Evolutionary conservation across 2,797 vertebrate species (phyloP).

Genomic region (Emys orbicularis): DNA sequence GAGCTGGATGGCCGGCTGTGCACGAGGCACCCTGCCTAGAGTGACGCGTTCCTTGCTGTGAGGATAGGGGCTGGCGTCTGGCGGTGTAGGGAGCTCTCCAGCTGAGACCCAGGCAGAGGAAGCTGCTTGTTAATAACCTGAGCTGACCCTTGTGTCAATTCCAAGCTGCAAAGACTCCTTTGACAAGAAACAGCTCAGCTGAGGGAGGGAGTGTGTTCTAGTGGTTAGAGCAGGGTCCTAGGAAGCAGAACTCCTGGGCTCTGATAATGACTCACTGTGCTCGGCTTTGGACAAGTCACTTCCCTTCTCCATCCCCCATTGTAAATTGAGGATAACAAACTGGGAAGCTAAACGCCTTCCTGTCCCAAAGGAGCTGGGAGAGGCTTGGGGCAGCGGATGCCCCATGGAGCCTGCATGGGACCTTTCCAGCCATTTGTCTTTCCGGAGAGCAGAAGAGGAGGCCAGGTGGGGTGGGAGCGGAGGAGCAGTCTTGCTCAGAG

Average conservation of each 20-base stretch:
- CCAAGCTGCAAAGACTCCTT: no score
- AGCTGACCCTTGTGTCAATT: no score
- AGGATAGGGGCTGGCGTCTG: no score
- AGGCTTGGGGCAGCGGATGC: background rate
- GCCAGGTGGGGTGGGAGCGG: background rate
- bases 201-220: background rate
- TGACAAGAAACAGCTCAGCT: no score
- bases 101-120: no score
- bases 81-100: no score
- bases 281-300: background rate
- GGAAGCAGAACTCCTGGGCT: background rate
- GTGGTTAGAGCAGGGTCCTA: background rate
- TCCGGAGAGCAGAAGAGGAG: background rate
- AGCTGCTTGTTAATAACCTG: no score
- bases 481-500: background rate
- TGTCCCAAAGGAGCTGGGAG: background rate
- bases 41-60: no score
- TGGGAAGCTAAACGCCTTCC: background rate
- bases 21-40: no score
- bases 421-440: background rate
- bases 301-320: background rate
- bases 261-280: background rate
- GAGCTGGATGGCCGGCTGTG: no score
- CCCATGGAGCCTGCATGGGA: background rate
- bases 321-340: background rate